Evolutionary conservation across 2,888 invertebrate genomes (phyloP), one percentile per base, ranked within the genome.

Genomic region (Spodoptera exigua): DNA sequence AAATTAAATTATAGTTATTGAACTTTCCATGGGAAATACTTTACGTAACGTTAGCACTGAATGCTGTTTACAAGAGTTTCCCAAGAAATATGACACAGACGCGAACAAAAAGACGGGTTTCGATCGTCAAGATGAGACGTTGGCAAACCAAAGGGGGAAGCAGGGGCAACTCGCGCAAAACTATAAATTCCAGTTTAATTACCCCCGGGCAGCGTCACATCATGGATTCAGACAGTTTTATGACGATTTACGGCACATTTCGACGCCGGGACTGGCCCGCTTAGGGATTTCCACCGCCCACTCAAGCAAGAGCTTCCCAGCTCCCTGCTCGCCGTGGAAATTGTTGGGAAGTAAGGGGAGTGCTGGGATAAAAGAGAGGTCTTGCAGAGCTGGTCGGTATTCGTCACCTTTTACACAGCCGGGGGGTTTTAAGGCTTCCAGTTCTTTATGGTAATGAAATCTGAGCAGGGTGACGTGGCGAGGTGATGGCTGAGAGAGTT

Each of bases 171-270:
- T 77, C 77, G 76, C 79, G 77, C 76, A 78, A 72, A 93, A 94
- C 94, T 94, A 94, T 94, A 94, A 94, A 94, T 94, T 94, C 91
- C 94, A 90, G 92, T 94, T 94, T 94, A 94, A 94, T 94, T 94
- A 94, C 94, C 94, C 94, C 90, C 88, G 94, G 94, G 94, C 94
- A 94, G 94, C 94, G 96, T 96, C 96, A 96, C 95, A 95, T 95
- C 96, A 95, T 95, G 95, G 95, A 95, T 95, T 95, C 94, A 95
- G 96, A 96, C 96, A 95, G 95, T 96, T 96, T 96, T 96, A 96
- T 96, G 96, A 96, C 92, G 91, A 92, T 92, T 92, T 92, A 92
- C 92, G 91, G 84, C 92, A 87, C 94, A 94, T 95, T 94, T 95
- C 95, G 95, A 93, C 94, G 95, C 95, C 88, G 82, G 89, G 83